Conservation (phyloP, 2,888 invertebrate species). For the Parnassius glacialis region DNA sequence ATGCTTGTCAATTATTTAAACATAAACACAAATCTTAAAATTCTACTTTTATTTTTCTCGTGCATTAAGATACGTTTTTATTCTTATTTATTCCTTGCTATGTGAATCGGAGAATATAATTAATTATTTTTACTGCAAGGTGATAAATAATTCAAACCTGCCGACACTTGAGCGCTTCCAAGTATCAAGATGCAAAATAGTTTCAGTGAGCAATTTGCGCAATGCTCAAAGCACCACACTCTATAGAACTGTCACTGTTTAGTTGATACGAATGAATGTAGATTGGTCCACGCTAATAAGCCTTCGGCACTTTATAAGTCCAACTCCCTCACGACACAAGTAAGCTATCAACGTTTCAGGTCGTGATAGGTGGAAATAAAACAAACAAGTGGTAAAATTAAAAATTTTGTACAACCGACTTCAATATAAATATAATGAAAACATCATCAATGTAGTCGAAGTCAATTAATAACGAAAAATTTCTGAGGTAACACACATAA, state of each 20-base stretch:
- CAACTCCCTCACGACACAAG: neutral
- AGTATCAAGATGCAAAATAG: neutral
- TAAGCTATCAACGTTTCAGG: conserved; percentile 2
- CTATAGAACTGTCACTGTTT: conserved; percentile 18
- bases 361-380: neutral
- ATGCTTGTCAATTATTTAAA: neutral
- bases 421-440: too few relatives aligned
- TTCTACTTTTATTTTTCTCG: neutral
- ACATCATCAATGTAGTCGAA: too few relatives aligned
- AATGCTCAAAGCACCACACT: neutral
- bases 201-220: conserved; percentile 10
- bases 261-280: conserved; percentile 3
- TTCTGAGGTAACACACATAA: too few relatives aligned
- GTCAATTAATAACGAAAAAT: too few relatives aligned
- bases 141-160: conserved; percentile 2
- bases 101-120: neutral
- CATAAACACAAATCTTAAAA: neutral
- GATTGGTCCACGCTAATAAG: conserved; percentile 17
- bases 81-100: neutral
- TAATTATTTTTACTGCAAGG: neutral
- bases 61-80: too few relatives aligned
- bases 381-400: neutral
- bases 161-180: neutral
- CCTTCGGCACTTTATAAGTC: conserved; percentile 8
- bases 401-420: too few relatives aligned